Percentiles rank a stretch among this genome's conserved stretches.
Conservation (phyloP, 2,797 vertebrate genomes). For the Nannoperca australis region DNA sequence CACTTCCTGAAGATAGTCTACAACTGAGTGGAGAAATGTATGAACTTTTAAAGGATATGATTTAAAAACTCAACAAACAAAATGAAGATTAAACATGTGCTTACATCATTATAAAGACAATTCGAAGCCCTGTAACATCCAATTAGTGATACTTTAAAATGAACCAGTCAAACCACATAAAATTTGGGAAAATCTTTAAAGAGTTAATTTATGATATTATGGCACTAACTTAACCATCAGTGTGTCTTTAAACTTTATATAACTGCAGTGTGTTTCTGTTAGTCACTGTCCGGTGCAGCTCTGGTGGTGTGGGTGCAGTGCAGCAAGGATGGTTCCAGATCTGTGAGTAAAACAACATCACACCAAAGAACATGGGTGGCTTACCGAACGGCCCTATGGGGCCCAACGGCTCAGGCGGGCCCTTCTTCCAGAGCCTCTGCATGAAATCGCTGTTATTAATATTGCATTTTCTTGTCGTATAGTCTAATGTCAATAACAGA, state of each 20-base stretch:
- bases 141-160: not conserved
- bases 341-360: conserved; percentile 75
- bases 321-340: conserved; percentile 76
- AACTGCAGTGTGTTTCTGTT: conserved; percentile 24
- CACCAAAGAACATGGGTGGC: too few relatives aligned
- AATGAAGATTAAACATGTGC: not conserved
- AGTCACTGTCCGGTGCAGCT: conserved; percentile 75
- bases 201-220: not conserved
- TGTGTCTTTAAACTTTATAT: not conserved
- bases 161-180: not conserved
- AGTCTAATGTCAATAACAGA: too few relatives aligned
- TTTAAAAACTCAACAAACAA: too few relatives aligned
- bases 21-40: not conserved
- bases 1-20: not conserved
- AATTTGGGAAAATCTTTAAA: not conserved
- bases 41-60: not conserved
- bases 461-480: too few relatives aligned
- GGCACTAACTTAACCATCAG: not conserved
- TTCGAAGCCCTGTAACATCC: not conserved
- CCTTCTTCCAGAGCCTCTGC: too few relatives aligned
- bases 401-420: too few relatives aligned
- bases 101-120: not conserved
- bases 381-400: too few relatives aligned
- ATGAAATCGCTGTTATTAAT: too few relatives aligned
- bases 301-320: conserved; percentile 83